A percentile compares a stretch with the other conserved stretches of the same genome.
Conservation (phyloP, 2,888 invertebrate genomes). For the Andrena bucephala region DNA sequence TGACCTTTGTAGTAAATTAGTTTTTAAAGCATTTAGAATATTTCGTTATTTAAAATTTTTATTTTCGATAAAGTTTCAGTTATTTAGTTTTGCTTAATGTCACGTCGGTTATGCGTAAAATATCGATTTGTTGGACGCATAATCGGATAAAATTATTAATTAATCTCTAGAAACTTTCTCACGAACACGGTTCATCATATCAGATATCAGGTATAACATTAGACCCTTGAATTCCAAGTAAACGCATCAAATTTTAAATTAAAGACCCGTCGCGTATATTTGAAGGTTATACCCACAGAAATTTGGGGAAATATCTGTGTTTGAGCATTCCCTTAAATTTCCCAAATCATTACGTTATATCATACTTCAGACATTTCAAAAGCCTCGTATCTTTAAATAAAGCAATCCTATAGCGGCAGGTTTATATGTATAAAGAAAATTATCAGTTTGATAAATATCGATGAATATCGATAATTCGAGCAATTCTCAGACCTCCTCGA, state of each 20-base stretch:
- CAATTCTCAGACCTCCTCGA: neutral
- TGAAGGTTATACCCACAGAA: neutral
- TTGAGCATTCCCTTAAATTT: no score
- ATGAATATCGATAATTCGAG: neutral
- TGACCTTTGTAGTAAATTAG: no score
- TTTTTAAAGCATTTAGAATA: no score
- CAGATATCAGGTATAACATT: conserved; percentile 43
- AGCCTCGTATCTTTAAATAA: neutral
- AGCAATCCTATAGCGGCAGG: neutral
- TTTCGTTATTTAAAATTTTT: neutral
- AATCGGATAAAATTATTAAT: conserved; percentile 24
- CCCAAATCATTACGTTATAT: no score
- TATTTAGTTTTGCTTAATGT: neutral
- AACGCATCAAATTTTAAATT: conserved; percentile 26
- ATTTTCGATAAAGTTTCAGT: neutral
- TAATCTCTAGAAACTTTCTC: conserved; percentile 21
- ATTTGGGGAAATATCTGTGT: neutral
- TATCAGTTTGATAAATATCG: neutral
- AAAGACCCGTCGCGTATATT: neutral
- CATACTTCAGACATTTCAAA: no score
- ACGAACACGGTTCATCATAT: conserved; percentile 15
- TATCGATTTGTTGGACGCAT: conserved; percentile 14
- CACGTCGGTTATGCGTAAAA: conserved; percentile 16
- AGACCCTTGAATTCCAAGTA: conserved; percentile 11
- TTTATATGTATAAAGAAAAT: no score